Base-by-base conservation (phyloP, 2,888 invertebrate genomes). In the Vandiemenella viatica region DNA sequence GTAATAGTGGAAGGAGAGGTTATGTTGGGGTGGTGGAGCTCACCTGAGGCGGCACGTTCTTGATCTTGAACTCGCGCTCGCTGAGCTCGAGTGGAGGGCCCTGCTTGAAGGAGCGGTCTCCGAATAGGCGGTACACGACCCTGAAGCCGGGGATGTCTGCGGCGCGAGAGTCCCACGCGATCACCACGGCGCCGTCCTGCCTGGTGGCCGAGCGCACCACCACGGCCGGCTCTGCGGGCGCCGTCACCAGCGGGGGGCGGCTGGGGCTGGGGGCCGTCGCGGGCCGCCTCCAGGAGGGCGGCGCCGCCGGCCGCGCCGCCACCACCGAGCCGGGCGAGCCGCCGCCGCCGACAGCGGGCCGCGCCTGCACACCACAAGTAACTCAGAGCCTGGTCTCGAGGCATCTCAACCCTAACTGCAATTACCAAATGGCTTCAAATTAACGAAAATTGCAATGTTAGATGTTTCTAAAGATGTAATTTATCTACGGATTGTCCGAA, bases 81-180 rank as follows among this genome's bases (percentile, higher is more conserved):
- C 86, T 87, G 17, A 88, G 81, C 66, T 90, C 89, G 50, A 92
- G 67, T 1, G 89, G 88, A 15, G 90, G 89, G 5, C 90, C 90
- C 64, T 88, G 86, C 60, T 90, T 89, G 67, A 91, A 92, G 57
- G 77, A 83, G 62, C 85, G 83, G 60, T 90, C 90, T 4, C 91
- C 92, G 60, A 92, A 92, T 38, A 91, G 70, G 48, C 91, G 72
- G 64, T 91, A 91, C 18, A 90, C 85, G 10, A 91, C 89, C 51
- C 88, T 75, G 64, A 90, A 91, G 45, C 89, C 90, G n/a, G 89
- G 73, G 59, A 87, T 85, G 62, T 87, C 88, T 0, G 83, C 79
- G 10, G 84, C 84, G 60, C 88, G 83, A 1, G 88, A 88, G 61
- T 88, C 88, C 91, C 91, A 92, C 61, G 89, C 86, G 56, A 92